Evolutionary conservation across 1,140 invertebrate genomes (phyloP).

Genomic region (Caenorhabditis tropicalis): DNA sequence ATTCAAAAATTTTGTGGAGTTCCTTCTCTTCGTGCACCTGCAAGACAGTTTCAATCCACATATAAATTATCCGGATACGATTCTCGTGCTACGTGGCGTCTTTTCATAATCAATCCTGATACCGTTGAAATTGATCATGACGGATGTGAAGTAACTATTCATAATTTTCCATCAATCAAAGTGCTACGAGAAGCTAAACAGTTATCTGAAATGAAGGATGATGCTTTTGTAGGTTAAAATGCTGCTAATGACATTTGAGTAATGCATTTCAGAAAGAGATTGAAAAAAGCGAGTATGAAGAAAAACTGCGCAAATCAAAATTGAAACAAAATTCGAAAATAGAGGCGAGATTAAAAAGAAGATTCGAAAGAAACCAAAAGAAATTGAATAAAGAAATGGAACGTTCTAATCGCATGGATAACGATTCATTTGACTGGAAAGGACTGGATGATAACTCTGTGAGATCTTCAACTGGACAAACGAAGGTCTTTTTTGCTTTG

Average conservation of each 20-base stretch:
- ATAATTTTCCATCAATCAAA: background rate
- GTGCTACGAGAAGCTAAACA: conserved; percentile 1
- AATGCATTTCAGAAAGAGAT: background rate
- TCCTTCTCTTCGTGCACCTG: conserved; percentile 1
- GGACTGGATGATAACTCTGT: too few species aligned
- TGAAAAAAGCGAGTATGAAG: background rate
- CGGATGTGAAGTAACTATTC: conserved; percentile 6
- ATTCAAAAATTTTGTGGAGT: conserved; percentile 35
- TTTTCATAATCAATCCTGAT: conserved; percentile 27
- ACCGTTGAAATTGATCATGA: background rate
- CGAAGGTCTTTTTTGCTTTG: too few species aligned
- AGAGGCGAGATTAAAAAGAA: background rate
- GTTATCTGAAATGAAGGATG: conserved; percentile 1
- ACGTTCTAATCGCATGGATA: background rate
- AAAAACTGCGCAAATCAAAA: background rate
- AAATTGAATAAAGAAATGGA: background rate
- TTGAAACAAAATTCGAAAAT: background rate
- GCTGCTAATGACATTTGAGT: background rate
- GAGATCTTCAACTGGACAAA: too few species aligned
- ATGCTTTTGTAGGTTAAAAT: background rate
- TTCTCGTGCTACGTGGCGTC: background rate
- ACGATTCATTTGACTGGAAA: background rate
- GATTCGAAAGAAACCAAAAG: background rate
- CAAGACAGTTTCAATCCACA: conserved; percentile 26
- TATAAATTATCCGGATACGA: conserved; percentile 10